Conservation (phyloP, 2,888 invertebrate genomes). For the Caenorhabditis sp. region DNA sequence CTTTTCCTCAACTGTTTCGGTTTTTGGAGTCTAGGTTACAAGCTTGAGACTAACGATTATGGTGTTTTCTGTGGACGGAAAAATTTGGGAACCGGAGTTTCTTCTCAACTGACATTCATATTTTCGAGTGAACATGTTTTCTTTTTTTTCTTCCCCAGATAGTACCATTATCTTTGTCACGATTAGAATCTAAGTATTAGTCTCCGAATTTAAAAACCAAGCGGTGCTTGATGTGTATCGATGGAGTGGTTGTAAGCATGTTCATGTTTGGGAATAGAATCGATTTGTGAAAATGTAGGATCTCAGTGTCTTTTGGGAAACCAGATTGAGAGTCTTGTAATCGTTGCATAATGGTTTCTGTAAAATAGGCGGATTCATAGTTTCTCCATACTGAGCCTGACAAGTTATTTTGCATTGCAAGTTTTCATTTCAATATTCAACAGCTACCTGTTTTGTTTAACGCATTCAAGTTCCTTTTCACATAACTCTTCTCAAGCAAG, state of each 20-base stretch:
- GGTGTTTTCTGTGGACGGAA: slow-evolving; percentile 19
- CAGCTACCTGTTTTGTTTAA: not conserved
- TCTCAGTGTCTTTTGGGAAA: too few relatives aligned
- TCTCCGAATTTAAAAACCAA: slow-evolving; percentile 7
- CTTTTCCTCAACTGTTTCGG: not conserved
- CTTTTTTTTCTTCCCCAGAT: not conserved
- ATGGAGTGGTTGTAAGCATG: slow-evolving; percentile 64
- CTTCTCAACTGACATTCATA: too few relatives aligned
- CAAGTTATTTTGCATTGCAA: not conserved
- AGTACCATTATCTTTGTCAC: slow-evolving; percentile 15
- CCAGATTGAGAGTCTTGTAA: too few relatives aligned
- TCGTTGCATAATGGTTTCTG: too few relatives aligned
- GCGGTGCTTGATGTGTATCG: slow-evolving; percentile 51
- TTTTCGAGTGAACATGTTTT: not conserved
- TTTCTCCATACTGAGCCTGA: too few relatives aligned
- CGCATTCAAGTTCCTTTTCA: not conserved
- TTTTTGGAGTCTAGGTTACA: not conserved
- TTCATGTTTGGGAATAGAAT: slow-evolving; percentile 11
- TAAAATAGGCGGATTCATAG: too few relatives aligned
- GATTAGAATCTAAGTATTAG: not conserved
- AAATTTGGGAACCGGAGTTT: too few relatives aligned
- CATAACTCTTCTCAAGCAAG: slow-evolving; percentile 13
- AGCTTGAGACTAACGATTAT: slow-evolving; percentile 26
- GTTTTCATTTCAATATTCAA: not conserved
- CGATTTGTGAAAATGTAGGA: not conserved